Evolutionary conservation across 2,797 vertebrate species (phyloP).

Genomic region (Tamandua tetradactyla): DNA sequence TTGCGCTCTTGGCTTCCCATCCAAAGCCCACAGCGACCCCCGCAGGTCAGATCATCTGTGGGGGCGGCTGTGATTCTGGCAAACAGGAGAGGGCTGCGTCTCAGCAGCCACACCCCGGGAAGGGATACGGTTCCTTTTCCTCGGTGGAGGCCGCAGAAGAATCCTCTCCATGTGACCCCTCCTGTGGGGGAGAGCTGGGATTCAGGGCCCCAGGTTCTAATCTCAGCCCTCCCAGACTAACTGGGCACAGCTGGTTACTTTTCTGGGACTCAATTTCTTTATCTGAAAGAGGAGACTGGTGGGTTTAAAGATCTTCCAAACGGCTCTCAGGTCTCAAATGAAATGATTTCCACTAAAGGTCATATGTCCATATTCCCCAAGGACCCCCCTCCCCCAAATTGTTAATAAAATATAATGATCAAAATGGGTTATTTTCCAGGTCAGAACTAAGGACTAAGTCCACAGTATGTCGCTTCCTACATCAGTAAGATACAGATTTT

Average conservation of each 20-base stretch:
- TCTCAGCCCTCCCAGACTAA: background rate
- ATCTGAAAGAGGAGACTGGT: background rate
- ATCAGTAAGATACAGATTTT: background rate
- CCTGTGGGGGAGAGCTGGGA: background rate
- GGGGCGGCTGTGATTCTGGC: background rate
- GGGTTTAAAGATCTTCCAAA: background rate
- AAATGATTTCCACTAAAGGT: background rate
- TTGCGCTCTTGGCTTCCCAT: background rate
- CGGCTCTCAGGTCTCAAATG: slow-evolving; percentile 10
- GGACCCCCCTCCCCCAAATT: background rate
- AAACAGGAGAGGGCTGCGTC: background rate
- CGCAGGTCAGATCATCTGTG: background rate
- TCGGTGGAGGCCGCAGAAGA: background rate
- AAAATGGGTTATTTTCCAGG: background rate
- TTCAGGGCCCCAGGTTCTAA: background rate
- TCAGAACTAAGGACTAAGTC: background rate
- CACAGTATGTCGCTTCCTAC: background rate
- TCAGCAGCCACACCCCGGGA: background rate
- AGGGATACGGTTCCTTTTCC: background rate
- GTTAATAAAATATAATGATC: background rate
- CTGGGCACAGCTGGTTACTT: background rate
- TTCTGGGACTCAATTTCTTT: background rate
- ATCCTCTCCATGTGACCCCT: rapidly evolving
- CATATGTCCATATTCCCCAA: background rate
- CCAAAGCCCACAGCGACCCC: slow-evolving; percentile 70